Evolutionary conservation across 2,113 vertebrate genomes (phyloP).

Genomic region (Rhegmatorhina hoffmannsi): DNA sequence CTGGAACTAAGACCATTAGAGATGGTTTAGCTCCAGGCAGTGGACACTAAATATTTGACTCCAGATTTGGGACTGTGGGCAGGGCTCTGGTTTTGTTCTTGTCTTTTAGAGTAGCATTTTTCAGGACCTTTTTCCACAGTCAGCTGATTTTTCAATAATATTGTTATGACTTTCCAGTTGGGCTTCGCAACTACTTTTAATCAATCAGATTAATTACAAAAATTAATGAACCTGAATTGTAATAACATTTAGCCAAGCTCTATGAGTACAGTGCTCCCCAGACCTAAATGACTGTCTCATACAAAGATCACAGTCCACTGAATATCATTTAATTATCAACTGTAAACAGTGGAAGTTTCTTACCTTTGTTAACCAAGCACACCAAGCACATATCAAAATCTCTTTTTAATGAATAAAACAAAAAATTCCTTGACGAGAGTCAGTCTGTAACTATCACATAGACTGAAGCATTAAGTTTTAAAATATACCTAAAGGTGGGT

Average conservation of each 20-base stretch:
- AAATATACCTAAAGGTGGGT: not conserved
- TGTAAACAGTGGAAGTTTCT: not conserved
- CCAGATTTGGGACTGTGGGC: not conserved
- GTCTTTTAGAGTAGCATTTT: not conserved
- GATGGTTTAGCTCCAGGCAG: not conserved
- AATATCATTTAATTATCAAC: slow-evolving; percentile 41
- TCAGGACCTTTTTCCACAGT: not conserved
- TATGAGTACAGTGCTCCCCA: not conserved
- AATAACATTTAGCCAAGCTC: slow-evolving; percentile 39
- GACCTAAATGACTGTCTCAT: not conserved
- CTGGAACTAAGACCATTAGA: not conserved
- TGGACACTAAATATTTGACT: not conserved
- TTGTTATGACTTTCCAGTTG: slow-evolving; percentile 1
- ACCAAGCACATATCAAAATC: not conserved
- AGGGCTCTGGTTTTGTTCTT: too few species aligned
- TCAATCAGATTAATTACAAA: slow-evolving; percentile 52
- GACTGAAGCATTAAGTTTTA: not conserved
- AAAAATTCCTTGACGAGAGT: not conserved
- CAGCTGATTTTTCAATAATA: not conserved
- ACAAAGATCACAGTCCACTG: slow-evolving; percentile 19
- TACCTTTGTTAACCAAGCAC: not conserved
- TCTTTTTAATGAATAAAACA: slow-evolving; percentile 21
- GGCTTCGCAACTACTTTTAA: slow-evolving; percentile 16
- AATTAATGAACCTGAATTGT: slow-evolving; percentile 21
- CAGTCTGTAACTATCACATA: not conserved